A percentile compares a stretch with the other conserved stretches of the same genome.
phyloP scores from a whole-genome alignment of 2,797 vertebrate genomes.

The Tachyglossus aculeatus region DNA sequence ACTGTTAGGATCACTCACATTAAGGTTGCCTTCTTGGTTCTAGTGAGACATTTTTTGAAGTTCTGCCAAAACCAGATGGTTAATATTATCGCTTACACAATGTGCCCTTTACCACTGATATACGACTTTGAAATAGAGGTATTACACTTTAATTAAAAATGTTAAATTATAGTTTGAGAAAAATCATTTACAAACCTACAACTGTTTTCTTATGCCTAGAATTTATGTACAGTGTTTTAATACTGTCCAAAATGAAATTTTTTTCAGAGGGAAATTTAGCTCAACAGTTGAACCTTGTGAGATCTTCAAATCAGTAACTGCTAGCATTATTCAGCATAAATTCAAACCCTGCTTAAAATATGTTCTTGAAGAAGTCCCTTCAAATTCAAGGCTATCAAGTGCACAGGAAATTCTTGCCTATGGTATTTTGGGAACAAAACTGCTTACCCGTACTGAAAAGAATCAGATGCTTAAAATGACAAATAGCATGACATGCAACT shows the following conservation, averaged over 20 bases:
- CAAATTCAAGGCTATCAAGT: conserved; percentile 40
- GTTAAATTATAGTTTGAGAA: background rate
- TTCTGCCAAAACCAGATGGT: conserved; percentile 13
- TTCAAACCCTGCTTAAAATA: conserved; percentile 47
- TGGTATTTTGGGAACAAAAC: conserved; percentile 20
- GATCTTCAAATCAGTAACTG: conserved; percentile 45
- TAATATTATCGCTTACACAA: background rate
- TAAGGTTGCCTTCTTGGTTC: too few species aligned
- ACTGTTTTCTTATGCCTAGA: background rate
- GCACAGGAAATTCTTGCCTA: conserved; percentile 43
- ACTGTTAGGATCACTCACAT: background rate
- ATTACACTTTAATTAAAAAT: conserved; percentile 2
- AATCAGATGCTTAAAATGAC: conserved; percentile 15
- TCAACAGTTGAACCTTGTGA: conserved; percentile 33
- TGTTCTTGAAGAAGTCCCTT: conserved; percentile 55
- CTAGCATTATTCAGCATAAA: conserved; percentile 25
- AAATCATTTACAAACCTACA: background rate
- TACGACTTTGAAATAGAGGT: background rate
- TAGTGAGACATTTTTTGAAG: conserved; percentile 9
- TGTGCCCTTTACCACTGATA: background rate
- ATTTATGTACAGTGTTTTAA: background rate
- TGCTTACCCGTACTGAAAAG: conserved; percentile 16
- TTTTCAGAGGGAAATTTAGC: conserved; percentile 57
- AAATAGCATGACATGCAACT: conserved; percentile 19
- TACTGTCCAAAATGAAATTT: background rate